These are phyloP conservation scores for Argentina silus DNA, from an alignment of 2,797 vertebrate genomes.

Conservation along the genomic window DNA sequence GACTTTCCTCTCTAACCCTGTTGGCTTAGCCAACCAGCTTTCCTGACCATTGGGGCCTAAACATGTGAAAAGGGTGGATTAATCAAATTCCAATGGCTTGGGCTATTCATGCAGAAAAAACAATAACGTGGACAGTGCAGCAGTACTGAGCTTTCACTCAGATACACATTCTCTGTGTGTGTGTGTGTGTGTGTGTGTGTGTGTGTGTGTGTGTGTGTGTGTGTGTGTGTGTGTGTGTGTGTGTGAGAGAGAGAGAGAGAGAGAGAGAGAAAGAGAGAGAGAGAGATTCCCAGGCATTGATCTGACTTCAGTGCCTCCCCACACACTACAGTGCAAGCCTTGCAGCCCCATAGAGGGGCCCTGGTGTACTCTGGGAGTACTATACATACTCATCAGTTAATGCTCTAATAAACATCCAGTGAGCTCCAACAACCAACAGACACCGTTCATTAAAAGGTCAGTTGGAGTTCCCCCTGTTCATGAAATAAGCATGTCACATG, in stretches of 20 bases:
- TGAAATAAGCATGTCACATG: slow-evolving; percentile 2
- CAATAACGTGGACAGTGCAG: slow-evolving; percentile 60
- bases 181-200: neutral
- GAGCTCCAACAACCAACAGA: neutral
- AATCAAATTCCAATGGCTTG: slow-evolving; percentile 61
- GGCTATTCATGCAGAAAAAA: slow-evolving; percentile 76
- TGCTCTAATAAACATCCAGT: slow-evolving; percentile 16
- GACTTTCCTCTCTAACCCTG: slow-evolving; percentile 26
- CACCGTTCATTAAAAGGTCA: neutral
- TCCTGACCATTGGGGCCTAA: slow-evolving; percentile 59
- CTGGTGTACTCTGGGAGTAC: neutral
- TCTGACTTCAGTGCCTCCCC: neutral
- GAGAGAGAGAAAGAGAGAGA: slow-evolving; percentile 2
- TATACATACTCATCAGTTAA: slow-evolving; percentile 5
- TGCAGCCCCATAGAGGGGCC: neutral
- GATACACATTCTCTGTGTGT: slow-evolving; percentile 48
- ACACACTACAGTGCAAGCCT: neutral
- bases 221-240: neutral
- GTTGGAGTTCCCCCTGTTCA: neutral
- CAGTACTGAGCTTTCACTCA: slow-evolving; percentile 39
- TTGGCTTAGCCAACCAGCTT: slow-evolving; percentile 33
- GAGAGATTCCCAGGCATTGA: neutral
- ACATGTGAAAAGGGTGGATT: slow-evolving; percentile 72
- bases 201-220: too few relatives aligned
- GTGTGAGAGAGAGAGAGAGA: neutral